These are phyloP conservation scores for Conops quadrifasciatus DNA, from an alignment of 2,888 invertebrate genomes.

Conservation along the genomic window DNA sequence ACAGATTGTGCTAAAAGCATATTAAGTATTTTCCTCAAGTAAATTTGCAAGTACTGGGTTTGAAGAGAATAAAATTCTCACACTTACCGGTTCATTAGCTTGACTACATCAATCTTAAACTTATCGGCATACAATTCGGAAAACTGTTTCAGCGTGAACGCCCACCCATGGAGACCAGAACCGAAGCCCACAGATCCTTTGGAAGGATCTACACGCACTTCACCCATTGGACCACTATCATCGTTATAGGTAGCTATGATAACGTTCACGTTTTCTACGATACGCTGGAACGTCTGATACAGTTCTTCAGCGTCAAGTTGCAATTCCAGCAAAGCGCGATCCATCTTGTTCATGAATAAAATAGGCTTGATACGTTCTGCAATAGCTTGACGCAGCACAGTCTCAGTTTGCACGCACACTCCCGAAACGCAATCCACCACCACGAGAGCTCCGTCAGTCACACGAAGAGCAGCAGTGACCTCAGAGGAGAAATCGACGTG, in stretches of 20 bases:
- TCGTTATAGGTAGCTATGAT: conserved; percentile 99
- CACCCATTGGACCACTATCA: conserved; percentile 98
- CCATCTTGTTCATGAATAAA: conserved; percentile 99
- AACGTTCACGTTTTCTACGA: conserved; percentile 99
- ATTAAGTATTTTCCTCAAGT: conserved; percentile 47
- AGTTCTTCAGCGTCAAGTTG: conserved; percentile 96
- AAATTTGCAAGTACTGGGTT: too few relatives aligned
- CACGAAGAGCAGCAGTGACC: conserved; percentile 99
- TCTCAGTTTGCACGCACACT: conserved; percentile 99
- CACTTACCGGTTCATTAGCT: conserved; percentile 88
- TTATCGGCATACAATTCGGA: conserved; percentile 98
- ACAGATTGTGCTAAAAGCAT: conserved; percentile 64
- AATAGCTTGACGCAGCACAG: conserved; percentile 99
- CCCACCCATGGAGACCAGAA: conserved; percentile 99
- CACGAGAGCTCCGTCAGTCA: conserved; percentile 99
- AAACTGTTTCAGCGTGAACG: conserved; percentile 99
- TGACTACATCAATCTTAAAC: conserved; percentile 96
- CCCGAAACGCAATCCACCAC: conserved; percentile 99
- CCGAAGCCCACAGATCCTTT: conserved; percentile 99
- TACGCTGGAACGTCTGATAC: conserved; percentile 99
- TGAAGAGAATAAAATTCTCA: not conserved
- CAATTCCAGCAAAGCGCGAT: conserved; percentile 96
- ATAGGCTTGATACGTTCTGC: conserved; percentile 99
- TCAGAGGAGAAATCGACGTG: conserved; percentile 99
- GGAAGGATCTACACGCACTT: conserved; percentile 97